phyloP scores from a whole-genome alignment of 2,888 invertebrate genomes.

The Deilephila elpenor region DNA sequence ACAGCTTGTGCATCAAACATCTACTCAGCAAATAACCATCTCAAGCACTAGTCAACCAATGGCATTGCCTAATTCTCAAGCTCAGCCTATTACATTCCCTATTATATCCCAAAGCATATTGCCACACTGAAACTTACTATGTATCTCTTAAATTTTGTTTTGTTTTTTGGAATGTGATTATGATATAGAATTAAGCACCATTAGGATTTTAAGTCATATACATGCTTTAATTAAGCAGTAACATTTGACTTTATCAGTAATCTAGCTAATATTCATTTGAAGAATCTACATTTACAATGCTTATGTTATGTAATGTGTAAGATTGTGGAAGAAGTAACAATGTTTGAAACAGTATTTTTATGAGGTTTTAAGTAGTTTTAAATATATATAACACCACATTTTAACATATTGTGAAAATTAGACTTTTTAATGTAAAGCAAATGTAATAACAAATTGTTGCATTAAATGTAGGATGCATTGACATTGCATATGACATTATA shows the following conservation, averaged over 20 bases:
- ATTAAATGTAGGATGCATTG: background rate
- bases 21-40: slow-evolving; percentile 79
- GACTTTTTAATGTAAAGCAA: background rate
- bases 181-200: background rate
- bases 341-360: slow-evolving; percentile 36
- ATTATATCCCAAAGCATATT: slow-evolving; percentile 81
- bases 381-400: background rate
- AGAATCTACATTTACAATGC: background rate
- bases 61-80: slow-evolving; percentile 76
- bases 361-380: slow-evolving; percentile 26
- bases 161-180: slow-evolving; percentile 16
- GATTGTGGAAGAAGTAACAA: background rate
- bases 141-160: background rate
- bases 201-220: slow-evolving; percentile 9
- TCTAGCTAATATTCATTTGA: background rate
- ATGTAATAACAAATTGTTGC: background rate
- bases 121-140: slow-evolving; percentile 61
- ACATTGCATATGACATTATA: background rate
- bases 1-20: slow-evolving; percentile 76
- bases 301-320: slow-evolving; percentile 6
- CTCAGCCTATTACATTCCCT: slow-evolving; percentile 78
- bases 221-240: slow-evolving; percentile 1
- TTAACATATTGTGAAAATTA: background rate
- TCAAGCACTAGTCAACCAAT: slow-evolving; percentile 80
- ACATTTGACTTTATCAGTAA: background rate